A percentile compares a stretch with the other conserved stretches of the same genome.
phyloP scores from a whole-genome alignment of 2,888 invertebrate genomes.

The Andricus curvator region DNA sequence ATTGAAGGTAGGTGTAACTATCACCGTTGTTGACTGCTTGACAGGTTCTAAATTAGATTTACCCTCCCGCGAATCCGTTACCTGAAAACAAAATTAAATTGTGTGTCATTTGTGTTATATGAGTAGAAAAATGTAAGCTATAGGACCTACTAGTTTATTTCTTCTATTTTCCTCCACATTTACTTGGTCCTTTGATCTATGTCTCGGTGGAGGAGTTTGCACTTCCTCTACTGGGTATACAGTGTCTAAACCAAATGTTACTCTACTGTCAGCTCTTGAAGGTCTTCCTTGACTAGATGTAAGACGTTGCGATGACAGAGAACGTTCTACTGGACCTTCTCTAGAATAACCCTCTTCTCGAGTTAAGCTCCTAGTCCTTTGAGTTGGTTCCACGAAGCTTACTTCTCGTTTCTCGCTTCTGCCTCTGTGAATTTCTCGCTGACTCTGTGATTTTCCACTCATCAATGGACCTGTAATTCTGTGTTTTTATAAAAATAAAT shows the following conservation, averaged over 20 bases:
- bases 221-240: slow-evolving; percentile 60
- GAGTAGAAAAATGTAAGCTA: background rate
- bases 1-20: slow-evolving; percentile 59
- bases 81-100: background rate
- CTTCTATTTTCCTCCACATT: slow-evolving; percentile 10
- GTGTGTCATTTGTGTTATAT: background rate
- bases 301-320: slow-evolving; percentile 69
- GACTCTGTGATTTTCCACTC: slow-evolving; percentile 72
- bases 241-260: slow-evolving; percentile 71
- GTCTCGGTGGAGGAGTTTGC: slow-evolving; percentile 58
- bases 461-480: slow-evolving; percentile 71
- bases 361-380: slow-evolving; percentile 74
- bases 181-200: slow-evolving; percentile 50
- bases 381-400: slow-evolving; percentile 66
- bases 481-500: slow-evolving; percentile 25
- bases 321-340: slow-evolving; percentile 64
- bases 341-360: slow-evolving; percentile 68
- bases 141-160: background rate
- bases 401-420: slow-evolving; percentile 71
- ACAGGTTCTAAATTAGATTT: background rate
- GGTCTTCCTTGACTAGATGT: slow-evolving; percentile 58
- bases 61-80: background rate
- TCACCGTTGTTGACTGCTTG: slow-evolving; percentile 40
- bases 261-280: slow-evolving; percentile 72
- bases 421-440: slow-evolving; percentile 72